These are phyloP conservation scores for Aleadryas rufinucha DNA, from an alignment of 2,113 vertebrate genomes.

Conservation along the genomic window DNA sequence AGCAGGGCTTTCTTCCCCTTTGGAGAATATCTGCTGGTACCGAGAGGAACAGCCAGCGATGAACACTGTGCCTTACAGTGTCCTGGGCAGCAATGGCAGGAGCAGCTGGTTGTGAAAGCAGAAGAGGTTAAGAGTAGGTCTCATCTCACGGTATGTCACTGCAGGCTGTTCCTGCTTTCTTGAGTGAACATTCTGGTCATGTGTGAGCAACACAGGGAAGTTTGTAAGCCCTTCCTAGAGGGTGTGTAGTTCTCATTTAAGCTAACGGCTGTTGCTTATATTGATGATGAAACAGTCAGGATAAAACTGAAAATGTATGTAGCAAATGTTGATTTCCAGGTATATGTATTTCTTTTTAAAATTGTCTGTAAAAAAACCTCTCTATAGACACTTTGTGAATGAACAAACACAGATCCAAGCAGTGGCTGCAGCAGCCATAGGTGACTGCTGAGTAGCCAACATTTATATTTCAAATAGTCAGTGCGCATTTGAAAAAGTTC, in stretches of 20 bases:
- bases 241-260: neutral
- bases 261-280: neutral
- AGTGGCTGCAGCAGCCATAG: neutral
- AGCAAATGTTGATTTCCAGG: neutral
- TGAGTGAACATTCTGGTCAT: neutral
- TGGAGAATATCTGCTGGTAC: neutral
- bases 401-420: neutral
- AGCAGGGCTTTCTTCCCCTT: neutral
- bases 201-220: neutral
- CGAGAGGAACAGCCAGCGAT: neutral
- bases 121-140: neutral
- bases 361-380: neutral
- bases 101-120: neutral
- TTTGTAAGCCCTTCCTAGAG: neutral
- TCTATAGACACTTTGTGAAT: neutral
- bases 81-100: neutral
- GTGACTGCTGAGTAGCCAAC: neutral
- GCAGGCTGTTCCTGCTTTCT: neutral
- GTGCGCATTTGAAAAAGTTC: constrained; percentile 25
- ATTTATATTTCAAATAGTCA: constrained; percentile 4
- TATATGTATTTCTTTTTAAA: neutral
- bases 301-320: neutral
- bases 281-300: neutral
- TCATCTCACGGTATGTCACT: neutral
- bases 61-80: neutral